A percentile compares a stretch with the other conserved stretches of the same genome.
phyloP scores from a whole-genome alignment of 2,113 vertebrate genomes.

The Columbina picui region DNA sequence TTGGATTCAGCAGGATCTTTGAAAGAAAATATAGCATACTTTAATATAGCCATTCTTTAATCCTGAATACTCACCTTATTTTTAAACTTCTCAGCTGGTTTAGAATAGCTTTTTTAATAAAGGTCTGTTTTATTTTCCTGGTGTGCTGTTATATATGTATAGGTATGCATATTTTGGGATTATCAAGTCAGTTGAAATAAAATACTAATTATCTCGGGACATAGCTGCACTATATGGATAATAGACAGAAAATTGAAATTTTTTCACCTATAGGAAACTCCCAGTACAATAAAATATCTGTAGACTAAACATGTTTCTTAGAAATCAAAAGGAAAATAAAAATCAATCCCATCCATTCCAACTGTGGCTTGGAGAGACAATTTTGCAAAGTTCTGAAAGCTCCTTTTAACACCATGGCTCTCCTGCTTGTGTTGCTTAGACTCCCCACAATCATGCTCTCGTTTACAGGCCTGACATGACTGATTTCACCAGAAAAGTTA shows the following conservation, averaged over 20 bases:
- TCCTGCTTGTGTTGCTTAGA: background rate
- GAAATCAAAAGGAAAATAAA: slow-evolving; percentile 44
- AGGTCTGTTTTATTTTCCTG: background rate
- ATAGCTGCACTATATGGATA: background rate
- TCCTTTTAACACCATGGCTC: background rate
- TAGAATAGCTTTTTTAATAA: background rate
- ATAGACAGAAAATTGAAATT: background rate
- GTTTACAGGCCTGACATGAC: slow-evolving; percentile 34
- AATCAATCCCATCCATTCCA: slow-evolving; percentile 6
- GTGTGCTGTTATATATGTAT: background rate
- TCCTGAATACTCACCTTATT: background rate
- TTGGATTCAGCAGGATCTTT: background rate
- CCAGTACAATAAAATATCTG: background rate
- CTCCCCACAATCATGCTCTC: background rate
- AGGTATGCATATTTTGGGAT: background rate
- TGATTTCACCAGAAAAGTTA: slow-evolving; percentile 52
- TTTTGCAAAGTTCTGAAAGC: slow-evolving; percentile 30
- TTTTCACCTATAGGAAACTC: background rate
- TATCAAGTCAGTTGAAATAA: background rate
- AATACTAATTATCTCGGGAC: background rate
- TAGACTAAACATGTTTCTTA: background rate
- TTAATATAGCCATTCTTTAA: background rate
- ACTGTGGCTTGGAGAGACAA: background rate
- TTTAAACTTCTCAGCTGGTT: background rate
- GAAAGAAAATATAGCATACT: background rate